Conservation (phyloP, 2,888 invertebrate genomes). For the Melanargia galathea region DNA sequence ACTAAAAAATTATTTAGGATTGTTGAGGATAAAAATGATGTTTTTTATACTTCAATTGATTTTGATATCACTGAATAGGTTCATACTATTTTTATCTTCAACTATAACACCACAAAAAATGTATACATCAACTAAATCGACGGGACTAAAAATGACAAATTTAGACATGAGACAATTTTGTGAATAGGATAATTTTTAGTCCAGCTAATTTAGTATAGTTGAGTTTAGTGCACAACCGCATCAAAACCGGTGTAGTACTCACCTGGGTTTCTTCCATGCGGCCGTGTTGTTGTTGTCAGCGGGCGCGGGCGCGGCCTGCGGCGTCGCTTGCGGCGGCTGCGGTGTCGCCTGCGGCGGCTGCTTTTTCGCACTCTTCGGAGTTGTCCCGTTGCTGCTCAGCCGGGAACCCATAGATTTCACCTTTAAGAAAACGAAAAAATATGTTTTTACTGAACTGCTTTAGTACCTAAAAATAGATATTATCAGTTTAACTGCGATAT, state of each 20-base stretch:
- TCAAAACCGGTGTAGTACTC: slow-evolving; percentile 44
- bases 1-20: neutral
- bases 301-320: slow-evolving; percentile 26
- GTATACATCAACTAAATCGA: neutral
- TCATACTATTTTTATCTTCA: neutral
- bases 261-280: slow-evolving; percentile 77
- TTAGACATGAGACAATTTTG: too few relatives aligned
- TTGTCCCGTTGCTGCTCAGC: slow-evolving; percentile 48
- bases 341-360: slow-evolving; percentile 26
- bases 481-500: too few relatives aligned
- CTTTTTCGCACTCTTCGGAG: slow-evolving; percentile 43
- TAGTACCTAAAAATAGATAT: too few relatives aligned
- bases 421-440: slow-evolving; percentile 37
- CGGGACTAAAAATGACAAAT: neutral
- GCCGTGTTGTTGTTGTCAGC: slow-evolving; percentile 68
- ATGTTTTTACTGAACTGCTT: too few relatives aligned
- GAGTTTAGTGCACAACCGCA: too few relatives aligned
- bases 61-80: neutral
- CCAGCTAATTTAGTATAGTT: too few relatives aligned
- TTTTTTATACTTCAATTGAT: neutral
- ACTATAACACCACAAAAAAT: neutral
- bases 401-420: slow-evolving; percentile 74
- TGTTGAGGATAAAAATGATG: neutral
- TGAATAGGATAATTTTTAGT: too few relatives aligned
- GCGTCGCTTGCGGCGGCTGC: slow-evolving; percentile 23